Base-by-base conservation (phyloP, 2,113 vertebrate species). In the Python bivittatus region DNA sequence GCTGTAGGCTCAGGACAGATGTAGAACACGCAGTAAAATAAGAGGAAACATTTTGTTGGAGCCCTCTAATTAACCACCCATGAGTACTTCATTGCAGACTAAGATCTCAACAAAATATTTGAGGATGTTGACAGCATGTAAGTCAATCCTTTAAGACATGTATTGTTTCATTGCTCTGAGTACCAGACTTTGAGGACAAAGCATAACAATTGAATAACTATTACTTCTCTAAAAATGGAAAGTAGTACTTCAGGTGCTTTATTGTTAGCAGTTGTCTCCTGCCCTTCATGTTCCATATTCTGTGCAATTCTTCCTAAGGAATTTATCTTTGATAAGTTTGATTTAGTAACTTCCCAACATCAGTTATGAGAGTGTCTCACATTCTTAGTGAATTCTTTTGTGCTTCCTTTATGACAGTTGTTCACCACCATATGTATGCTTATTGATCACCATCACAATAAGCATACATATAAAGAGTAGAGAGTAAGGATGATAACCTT, bases 271-370 rank as follows among this genome's bases (percentile, higher is more conserved):
- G 58, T 27, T 61, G 60, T 61, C 25, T 61, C 60, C 25, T 61
- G 60, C 23, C 60, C 27, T 61, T 61, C 60, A 27, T 61, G 60
- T 61, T 10, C 17, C 17, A 20, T 48, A 48, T 48, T 48, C 48
- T 48, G 48, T 22, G 56, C 56, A 48, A 48, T 48, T 48, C 48
- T 48, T 61, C 25, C 60, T 27, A 61, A 27, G 9, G 60, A 25
- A 61, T 42, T 58, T 88, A 42, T 8, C 25, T 42, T 38, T 88
- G 33, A 60, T 58, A 8, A 33, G 88, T 33, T 54, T 89, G 9
- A 33, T 72, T 44, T 54, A 92, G 61, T 27, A 92, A 38, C 61
- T 92, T 93, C 79, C 89, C 86, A 29, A 0, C 89, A 17, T 91
- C 2, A 83, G 29, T 27, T 56, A 53, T 11, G 1, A 94, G 53